phyloP scores from a whole-genome alignment of 2,888 invertebrate genomes.

The Thysanoteuthis rhombus region DNA sequence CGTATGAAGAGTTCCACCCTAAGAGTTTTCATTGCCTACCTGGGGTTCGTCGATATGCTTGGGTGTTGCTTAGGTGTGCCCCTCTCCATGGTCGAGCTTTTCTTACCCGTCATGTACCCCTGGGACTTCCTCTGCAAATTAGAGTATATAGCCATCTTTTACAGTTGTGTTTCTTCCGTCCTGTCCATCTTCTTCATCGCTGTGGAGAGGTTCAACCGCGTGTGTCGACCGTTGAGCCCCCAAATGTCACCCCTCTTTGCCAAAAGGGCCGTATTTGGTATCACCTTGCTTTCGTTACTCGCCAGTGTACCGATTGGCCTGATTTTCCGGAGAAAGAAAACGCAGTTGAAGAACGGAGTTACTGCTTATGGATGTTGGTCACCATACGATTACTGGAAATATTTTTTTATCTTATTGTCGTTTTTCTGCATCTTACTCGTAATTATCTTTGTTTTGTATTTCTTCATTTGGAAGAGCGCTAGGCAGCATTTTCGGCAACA shows the following conservation, averaged over 20 bases:
- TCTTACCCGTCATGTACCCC: neutral
- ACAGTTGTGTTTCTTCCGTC: neutral
- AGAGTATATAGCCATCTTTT: neutral
- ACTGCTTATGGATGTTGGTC: neutral
- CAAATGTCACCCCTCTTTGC: neutral
- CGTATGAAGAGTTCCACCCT: neutral
- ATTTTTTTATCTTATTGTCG: neutral
- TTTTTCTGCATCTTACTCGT: neutral
- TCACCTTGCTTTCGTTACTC: neutral
- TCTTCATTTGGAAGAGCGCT: neutral
- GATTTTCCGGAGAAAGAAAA: neutral
- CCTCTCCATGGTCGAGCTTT: neutral
- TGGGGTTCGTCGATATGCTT: neutral
- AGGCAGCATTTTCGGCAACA: neutral
- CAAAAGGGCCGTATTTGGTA: neutral
- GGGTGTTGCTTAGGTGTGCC: neutral
- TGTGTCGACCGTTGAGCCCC: neutral
- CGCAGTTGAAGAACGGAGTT: neutral
- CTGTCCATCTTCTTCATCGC: neutral
- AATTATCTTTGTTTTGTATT: neutral
- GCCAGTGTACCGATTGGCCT: neutral
- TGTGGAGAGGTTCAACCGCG: neutral
- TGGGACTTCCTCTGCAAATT: neutral
- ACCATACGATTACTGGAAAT: neutral
- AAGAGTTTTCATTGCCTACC: neutral